phyloP scores from a whole-genome alignment of 2,113 vertebrate species.

The Semicossyphus pulcher region DNA sequence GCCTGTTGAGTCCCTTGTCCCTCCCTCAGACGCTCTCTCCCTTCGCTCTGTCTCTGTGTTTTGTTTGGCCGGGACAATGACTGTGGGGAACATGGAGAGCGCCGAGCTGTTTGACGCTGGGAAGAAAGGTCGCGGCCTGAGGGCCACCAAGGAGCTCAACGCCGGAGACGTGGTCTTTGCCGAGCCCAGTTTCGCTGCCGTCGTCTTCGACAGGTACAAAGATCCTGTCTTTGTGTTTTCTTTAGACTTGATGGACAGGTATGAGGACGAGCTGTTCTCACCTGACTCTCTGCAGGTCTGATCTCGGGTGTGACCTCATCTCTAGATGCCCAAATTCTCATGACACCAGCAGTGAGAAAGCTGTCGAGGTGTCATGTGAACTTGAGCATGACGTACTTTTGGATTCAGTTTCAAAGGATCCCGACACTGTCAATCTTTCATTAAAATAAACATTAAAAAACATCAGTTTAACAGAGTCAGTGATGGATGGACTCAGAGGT shows the following conservation, averaged over 20 bases:
- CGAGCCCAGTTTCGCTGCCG: slow-evolving; percentile 91
- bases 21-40: slow-evolving; percentile 32
- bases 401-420: slow-evolving; percentile 19
- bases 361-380: slow-evolving; percentile 46
- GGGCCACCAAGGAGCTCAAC: slow-evolving; percentile 86
- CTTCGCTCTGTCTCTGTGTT: slow-evolving; percentile 28
- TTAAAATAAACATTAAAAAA: too few species aligned
- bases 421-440: slow-evolving; percentile 2
- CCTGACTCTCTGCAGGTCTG: slow-evolving; percentile 1
- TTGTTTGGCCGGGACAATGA: slow-evolving; percentile 73
- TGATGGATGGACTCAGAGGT: too few species aligned
- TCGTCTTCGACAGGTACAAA: slow-evolving; percentile 94
- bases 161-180: slow-evolving; percentile 92
- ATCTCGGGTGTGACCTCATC: slow-evolving; percentile 16
- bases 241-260: not conserved
- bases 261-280: not conserved
- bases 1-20: slow-evolving; percentile 15
- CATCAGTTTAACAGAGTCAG: too few species aligned
- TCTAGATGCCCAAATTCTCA: slow-evolving; percentile 1
- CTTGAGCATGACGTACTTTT: slow-evolving; percentile 14
- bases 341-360: slow-evolving; percentile 38
- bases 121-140: slow-evolving; percentile 93
- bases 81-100: slow-evolving; percentile 87
- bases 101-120: slow-evolving; percentile 89
- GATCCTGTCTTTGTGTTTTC: slow-evolving; percentile 54